Evolutionary conservation across 2,797 vertebrate species (phyloP).

Genomic region (Sebastes hopkinsi): DNA sequence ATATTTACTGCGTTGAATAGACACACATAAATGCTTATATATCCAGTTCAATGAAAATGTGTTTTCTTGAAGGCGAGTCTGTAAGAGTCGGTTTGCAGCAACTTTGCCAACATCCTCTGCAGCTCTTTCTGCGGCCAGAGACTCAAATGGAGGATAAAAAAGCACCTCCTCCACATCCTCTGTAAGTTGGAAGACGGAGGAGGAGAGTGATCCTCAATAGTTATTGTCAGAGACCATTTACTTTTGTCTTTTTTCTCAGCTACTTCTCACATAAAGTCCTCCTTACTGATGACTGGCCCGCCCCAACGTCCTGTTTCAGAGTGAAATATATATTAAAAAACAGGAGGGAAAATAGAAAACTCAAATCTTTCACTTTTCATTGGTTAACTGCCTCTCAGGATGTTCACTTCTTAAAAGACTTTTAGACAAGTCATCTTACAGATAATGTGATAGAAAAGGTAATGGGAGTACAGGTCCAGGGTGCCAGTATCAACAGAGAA

Average conservation of each 20-base stretch:
- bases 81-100: neutral
- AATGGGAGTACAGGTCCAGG: neutral
- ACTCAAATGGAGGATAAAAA: neutral
- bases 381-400: neutral
- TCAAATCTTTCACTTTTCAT: neutral
- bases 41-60: neutral
- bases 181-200: neutral
- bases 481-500: conserved; percentile 9
- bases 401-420: neutral
- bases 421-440: conserved; percentile 8
- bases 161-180: neutral
- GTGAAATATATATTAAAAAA: neutral
- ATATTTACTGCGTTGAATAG: neutral
- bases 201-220: neutral
- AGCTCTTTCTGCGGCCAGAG: neutral
- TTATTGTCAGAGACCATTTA: neutral
- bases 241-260: neutral
- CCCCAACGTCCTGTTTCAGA: neutral
- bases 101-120: conserved; percentile 1
- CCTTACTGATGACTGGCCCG: neutral
- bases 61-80: neutral
- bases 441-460: neutral
- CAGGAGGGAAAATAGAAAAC: neutral
- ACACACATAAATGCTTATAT: neutral
- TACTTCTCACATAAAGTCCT: neutral